These are phyloP conservation scores for Charaxes varanes DNA, from an alignment of 1,140 invertebrate genomes.

Conservation along the genomic window DNA sequence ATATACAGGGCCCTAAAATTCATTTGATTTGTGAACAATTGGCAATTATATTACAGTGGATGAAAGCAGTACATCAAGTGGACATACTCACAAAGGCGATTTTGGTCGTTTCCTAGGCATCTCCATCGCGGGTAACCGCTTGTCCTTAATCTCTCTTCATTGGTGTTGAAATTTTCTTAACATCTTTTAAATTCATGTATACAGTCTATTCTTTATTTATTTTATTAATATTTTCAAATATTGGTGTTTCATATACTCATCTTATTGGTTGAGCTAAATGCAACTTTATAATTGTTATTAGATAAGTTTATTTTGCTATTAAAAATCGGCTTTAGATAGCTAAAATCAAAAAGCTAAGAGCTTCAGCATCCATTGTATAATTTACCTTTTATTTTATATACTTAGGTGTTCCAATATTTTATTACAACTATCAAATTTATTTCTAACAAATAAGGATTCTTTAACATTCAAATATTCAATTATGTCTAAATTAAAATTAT, in stretches of 20 bases:
- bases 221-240: constrained; percentile 11
- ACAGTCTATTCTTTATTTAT: constrained; percentile 13
- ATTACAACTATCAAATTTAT: too few relatives aligned
- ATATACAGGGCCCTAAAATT: constrained; percentile 3
- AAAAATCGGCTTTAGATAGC: too few relatives aligned
- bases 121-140: constrained; percentile 79
- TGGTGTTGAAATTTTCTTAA: constrained; percentile 33
- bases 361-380: too few relatives aligned
- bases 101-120: constrained; percentile 83
- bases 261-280: constrained; percentile 17
- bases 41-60: constrained; percentile 63
- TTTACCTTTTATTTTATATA: too few relatives aligned
- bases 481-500: too few relatives aligned
- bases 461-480: too few relatives aligned
- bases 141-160: constrained; percentile 41
- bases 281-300: constrained; percentile 18
- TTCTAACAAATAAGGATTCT: too few relatives aligned
- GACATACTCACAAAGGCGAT: constrained; percentile 73
- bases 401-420: too few relatives aligned
- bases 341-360: too few relatives aligned
- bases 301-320: constrained; percentile 10
- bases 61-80: constrained; percentile 55
- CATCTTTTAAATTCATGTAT: constrained; percentile 1
- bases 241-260: constrained; percentile 13
- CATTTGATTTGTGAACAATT: constrained; percentile 29